Conservation (phyloP, 2,888 invertebrate species). For the Alloplasta piceator region DNA sequence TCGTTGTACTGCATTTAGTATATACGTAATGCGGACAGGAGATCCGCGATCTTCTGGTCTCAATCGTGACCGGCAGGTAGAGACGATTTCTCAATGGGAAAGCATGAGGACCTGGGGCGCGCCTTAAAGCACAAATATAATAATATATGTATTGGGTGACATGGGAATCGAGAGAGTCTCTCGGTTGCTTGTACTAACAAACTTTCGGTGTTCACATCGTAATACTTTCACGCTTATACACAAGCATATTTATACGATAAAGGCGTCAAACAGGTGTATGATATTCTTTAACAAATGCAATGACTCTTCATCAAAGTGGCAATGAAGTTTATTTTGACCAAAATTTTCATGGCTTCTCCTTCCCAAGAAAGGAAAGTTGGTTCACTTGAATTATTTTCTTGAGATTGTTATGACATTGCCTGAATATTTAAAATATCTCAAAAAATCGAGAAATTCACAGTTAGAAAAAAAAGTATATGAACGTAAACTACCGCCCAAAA, state of each 20-base stretch:
- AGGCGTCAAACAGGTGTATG: too few relatives aligned
- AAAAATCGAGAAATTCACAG: too few relatives aligned
- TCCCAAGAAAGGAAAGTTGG: too few relatives aligned
- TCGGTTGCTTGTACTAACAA: slow-evolving; percentile 13
- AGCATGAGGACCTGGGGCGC: slow-evolving; percentile 41
- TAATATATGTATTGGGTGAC: slow-evolving; percentile 8
- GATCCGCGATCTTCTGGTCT: slow-evolving; percentile 6
- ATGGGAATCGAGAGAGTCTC: not conserved
- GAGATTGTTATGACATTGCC: too few relatives aligned
- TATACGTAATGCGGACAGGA: not conserved
- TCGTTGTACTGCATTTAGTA: not conserved
- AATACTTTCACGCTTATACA: slow-evolving; percentile 56
- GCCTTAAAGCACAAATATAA: slow-evolving; percentile 48
- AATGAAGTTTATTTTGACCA: not conserved
- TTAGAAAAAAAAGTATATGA: too few relatives aligned
- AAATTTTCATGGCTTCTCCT: not conserved
- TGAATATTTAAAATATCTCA: too few relatives aligned
- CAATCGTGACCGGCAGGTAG: slow-evolving; percentile 23
- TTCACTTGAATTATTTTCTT: too few relatives aligned
- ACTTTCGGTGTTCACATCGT: slow-evolving; percentile 50
- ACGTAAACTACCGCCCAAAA: too few relatives aligned
- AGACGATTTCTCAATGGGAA: slow-evolving; percentile 58
- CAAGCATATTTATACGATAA: not conserved
- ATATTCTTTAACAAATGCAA: too few relatives aligned
- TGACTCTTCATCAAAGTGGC: too few relatives aligned